Base-by-base conservation (phyloP, 2,797 vertebrate genomes). In the Sebastes trivittatus region DNA sequence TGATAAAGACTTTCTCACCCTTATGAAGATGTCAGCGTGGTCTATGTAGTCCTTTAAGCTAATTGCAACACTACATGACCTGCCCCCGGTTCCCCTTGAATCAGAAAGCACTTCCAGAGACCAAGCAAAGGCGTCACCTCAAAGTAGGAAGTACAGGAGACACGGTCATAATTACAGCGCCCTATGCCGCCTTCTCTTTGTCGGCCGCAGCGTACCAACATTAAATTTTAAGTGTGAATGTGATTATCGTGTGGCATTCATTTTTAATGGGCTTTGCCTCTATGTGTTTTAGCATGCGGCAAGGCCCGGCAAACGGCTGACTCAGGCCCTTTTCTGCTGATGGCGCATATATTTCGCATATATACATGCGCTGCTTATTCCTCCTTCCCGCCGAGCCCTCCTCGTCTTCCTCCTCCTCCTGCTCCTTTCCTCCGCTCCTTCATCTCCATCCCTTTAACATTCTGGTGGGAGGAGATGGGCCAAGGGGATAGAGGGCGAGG, bases 211-310 rank as follows among this genome's bases (percentile, higher is more conserved):
- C 91, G 81, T 90, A 89, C 93, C 87, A 83, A 94, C 95, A 96
- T 96, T 96, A 96, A 94, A 96, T 94, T 96, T 96, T 95, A 95
- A 96, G 95, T 94, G 95, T 59, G 94, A 96, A 96, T 96, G 95
- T 95, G 96, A 96, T 96, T 96, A 96, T 96, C 93, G 92, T 76
- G 69, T 90, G 78, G 93, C 95, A 96, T 96, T 96, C 95, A 96
- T 96, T 96, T 96, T 96, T 96, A 96, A 96, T 96, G 94, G 94
- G 92, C 94, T 94, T 95, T 95, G 94, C 94, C 93, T 95, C 94
- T 94, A 91, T 95, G 95, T 96, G 95, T 96, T 96, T 96, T 96
- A 96, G 95, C 94, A 96, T 95, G 94, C 95, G 86, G 94, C 93
- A 91, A 90, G 92, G 94, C 92, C 91, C 80, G 20, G 85, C 91